These are phyloP conservation scores for Platypus cylindrus DNA, from an alignment of 2,888 invertebrate species.

Conservation along the genomic window DNA sequence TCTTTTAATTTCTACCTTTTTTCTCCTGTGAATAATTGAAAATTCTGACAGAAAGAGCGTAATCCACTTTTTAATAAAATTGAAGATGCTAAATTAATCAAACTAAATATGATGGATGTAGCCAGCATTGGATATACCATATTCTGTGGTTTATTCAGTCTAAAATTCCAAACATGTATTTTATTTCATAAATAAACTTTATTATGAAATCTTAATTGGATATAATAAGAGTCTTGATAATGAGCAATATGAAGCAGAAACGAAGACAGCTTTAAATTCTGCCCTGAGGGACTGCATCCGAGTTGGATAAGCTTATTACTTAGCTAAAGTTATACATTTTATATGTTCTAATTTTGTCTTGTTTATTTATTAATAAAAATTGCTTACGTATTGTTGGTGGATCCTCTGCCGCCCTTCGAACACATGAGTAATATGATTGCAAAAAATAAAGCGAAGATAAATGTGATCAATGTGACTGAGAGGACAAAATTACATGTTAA, in stretches of 20 bases:
- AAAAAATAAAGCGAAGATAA: conserved; percentile 22
- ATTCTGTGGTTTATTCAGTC: conserved; percentile 22
- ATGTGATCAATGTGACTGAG: conserved; percentile 21
- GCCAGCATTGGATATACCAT: conserved; percentile 23
- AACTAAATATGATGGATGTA: conserved; percentile 15
- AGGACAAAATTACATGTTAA: conserved; percentile 21
- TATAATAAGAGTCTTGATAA: too few species aligned
- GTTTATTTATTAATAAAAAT: conserved; percentile 2
- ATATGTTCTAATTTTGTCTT: too few species aligned
- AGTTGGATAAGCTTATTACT: too few species aligned
- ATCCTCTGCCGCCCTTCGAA: conserved; percentile 22
- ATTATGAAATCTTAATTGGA: too few species aligned
- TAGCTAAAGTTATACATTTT: too few species aligned
- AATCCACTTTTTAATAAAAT: conserved; percentile 18
- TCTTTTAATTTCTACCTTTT: conserved; percentile 16
- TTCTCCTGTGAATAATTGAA: conserved; percentile 19
- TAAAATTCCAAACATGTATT: conserved; percentile 15
- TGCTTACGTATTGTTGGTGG: conserved; percentile 20
- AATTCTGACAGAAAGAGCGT: conserved; percentile 21
- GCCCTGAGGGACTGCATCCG: too few species aligned
- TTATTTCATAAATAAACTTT: conserved; percentile 1
- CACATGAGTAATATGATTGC: conserved; percentile 21
- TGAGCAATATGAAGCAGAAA: too few species aligned
- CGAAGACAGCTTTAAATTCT: too few species aligned
- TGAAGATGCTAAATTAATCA: conserved; percentile 13